Percentiles rank a stretch among this genome's conserved stretches.
phyloP scores from a whole-genome alignment of 2,797 vertebrate species.

The Liparis tanakae region DNA sequence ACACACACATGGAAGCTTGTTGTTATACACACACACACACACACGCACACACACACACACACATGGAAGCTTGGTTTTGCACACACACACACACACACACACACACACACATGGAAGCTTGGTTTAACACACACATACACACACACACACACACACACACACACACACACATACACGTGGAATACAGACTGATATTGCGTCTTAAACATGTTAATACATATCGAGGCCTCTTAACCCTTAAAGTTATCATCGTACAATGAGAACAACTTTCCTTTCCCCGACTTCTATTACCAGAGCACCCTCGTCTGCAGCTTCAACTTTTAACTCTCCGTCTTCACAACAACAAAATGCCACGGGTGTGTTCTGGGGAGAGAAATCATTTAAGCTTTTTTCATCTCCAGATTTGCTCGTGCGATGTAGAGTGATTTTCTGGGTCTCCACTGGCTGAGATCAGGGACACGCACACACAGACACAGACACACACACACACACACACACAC shows the following conservation, averaged over 20 bases:
- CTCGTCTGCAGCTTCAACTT: slow-evolving; percentile 51
- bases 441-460: slow-evolving; percentile 20
- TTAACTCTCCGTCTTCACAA: slow-evolving; percentile 21
- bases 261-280: slow-evolving; percentile 22
- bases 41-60: no score
- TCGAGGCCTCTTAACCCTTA: not conserved
- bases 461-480: no score
- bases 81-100: no score
- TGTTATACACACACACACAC: no score
- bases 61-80: no score
- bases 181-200: no score
- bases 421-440: slow-evolving; percentile 60
- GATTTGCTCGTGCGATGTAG: slow-evolving; percentile 36
- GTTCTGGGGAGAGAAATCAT: slow-evolving; percentile 49
- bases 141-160: no score
- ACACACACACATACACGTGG: no score
- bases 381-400: slow-evolving; percentile 50
- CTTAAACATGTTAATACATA: not conserved
- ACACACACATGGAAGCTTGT: no score
- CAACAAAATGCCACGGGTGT: slow-evolving; percentile 40
- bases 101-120: no score
- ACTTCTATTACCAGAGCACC: slow-evolving; percentile 37
- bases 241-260: slow-evolving; percentile 1
- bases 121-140: no score
- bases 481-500: no score